phyloP scores from a whole-genome alignment of 2,113 vertebrate species.

The Poecile atricapillus region DNA sequence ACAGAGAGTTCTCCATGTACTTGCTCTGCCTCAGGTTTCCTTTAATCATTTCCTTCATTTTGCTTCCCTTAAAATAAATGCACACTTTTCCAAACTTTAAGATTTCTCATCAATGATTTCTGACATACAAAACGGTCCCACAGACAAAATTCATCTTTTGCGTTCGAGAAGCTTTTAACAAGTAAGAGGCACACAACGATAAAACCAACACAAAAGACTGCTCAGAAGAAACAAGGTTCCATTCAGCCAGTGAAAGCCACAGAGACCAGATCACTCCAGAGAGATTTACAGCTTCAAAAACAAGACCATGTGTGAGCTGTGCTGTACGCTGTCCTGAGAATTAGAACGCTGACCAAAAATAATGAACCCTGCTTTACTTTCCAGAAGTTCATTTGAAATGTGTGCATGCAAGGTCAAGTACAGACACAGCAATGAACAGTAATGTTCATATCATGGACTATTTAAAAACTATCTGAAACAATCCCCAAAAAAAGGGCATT shows the following conservation, averaged over 20 bases:
- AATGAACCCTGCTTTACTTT: not conserved
- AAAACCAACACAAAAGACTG: not conserved
- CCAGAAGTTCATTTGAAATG: not conserved
- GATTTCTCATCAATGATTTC: not conserved
- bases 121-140: not conserved
- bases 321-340: not conserved
- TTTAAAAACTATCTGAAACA: not conserved
- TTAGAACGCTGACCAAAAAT: not conserved
- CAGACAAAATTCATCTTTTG: not conserved
- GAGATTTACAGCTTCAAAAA: conserved; percentile 21
- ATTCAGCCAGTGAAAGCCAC: not conserved
- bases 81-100: not conserved
- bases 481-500: not conserved
- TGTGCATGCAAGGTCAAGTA: not conserved
- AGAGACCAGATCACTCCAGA: not conserved
- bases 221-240: not conserved
- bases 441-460: not conserved
- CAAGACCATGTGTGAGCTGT: not conserved
- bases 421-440: not conserved
- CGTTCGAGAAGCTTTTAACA: not conserved
- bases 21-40: conserved; percentile 29
- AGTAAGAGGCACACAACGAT: not conserved
- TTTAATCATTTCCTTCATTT: conserved; percentile 62
- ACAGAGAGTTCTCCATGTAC: conserved; percentile 31
- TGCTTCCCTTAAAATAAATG: conserved; percentile 14